Evolutionary conservation across 2,797 vertebrate species (phyloP), one percentile per base, ranked within the genome.

Genomic region (Cercopithecus petaurista): DNA sequence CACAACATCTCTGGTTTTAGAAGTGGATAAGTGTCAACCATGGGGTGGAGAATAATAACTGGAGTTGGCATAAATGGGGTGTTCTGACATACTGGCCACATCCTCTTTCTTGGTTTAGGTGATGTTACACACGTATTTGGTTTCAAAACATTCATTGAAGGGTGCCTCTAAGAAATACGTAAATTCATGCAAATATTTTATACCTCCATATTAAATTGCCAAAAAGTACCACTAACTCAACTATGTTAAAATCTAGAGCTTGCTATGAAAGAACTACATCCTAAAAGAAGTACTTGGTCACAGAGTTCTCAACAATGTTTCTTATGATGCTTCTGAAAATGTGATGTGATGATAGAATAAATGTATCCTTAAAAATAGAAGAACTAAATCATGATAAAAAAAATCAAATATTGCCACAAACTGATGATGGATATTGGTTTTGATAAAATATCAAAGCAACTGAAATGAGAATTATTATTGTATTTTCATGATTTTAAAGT

Each of bases 401-500:
- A 89, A 92, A 87, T 89, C 85, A 96, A 96, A 95, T 91, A 95
- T 86, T 93, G 90, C 79, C 46, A 72, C 8, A 95, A 85, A 91
- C 70, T 64, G 91, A 80, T 94, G 85, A 86, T 28, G 70, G 93
- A 98, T 96, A 97, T 87, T 97, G 86, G 67, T 80, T 96, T 90
- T 96, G 97, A 97, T 94, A 97, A 97, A 96, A 59, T 90, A 93
- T 79, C 91, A 93, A 79, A 96, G 81, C 94, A 95, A 75, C 41
- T 52, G 41, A 41, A 61, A 87, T 83, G 52, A 94, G 70, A 94
- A 93, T 88, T 93, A 95, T 88, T 93, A 92, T 61, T 96, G 57
- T 67, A 93, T 70, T 85, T 89, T 93, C 55, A 97, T 15, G n/a
- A 87, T 96, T 89, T 59, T 85, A 84, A 96, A 97, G 82, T 73